Evolutionary conservation across 2,113 vertebrate genomes (phyloP).

Genomic region (Chloropsis cyanopogon): DNA sequence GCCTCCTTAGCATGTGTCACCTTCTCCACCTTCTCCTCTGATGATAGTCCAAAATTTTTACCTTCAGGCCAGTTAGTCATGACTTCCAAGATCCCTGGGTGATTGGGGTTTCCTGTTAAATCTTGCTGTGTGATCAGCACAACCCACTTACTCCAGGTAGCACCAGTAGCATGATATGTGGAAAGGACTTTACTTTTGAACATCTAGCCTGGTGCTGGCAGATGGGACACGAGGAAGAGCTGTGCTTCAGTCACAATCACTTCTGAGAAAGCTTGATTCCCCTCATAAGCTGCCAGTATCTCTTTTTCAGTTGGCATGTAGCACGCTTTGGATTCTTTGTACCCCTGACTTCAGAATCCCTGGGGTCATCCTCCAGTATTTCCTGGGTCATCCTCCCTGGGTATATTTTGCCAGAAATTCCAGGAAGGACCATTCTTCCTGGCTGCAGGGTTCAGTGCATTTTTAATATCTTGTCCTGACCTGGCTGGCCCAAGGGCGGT

Average conservation of each 20-base stretch:
- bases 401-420: neutral
- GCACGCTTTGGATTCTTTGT: neutral
- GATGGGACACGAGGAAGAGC: neutral
- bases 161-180: neutral
- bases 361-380: neutral
- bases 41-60: neutral
- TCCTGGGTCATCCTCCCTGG: neutral
- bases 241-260: neutral
- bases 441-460: neutral
- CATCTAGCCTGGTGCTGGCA: accelerated
- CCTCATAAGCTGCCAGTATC: neutral
- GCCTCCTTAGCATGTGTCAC: neutral
- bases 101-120: neutral
- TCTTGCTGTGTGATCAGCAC: neutral
- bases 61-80: neutral
- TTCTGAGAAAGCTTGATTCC: neutral
- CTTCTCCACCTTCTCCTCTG: neutral
- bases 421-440: neutral
- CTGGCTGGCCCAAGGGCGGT: neutral
- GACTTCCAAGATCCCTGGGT: neutral
- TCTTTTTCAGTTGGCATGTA: neutral
- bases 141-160: neutral
- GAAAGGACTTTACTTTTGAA: neutral
- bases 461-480: neutral
- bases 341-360: neutral